Evolutionary conservation across 2,113 vertebrate genomes (phyloP), one percentile per base, ranked within the genome.

Genomic region (Leptobrachium ailaonicum): DNA sequence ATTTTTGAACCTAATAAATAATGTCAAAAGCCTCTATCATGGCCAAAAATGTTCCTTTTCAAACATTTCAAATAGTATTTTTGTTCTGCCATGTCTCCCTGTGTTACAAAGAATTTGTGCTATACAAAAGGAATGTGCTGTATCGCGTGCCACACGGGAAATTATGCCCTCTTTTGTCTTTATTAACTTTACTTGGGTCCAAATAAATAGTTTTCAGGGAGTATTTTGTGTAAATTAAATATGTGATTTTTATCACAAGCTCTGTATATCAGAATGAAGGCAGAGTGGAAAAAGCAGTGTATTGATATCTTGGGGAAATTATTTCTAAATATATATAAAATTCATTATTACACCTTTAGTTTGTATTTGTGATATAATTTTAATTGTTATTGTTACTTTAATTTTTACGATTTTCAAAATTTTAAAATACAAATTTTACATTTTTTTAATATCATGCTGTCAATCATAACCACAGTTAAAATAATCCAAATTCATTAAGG

Each of bases 51-150:
- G 91, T 90, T 88, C 88, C 91, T 91, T 95, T 95, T 93, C 92
- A 95, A 94, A 90, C 88, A 92, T 93, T 94, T 94, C 94, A 95
- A 94, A 94, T 96, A 93, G 94, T 91, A 91, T 94, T 95, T 93
- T 95, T 94, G 91, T 93, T 90, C 89, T 68, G 83, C 11, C 9
- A 87, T 89, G 93, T 95, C 92, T 94, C 92, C 86, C 86, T 85
- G 88, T 87, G 86, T 91, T 92, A 94, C 88, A 93, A 95, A 95
- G 94, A 90, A 90, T 86, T 85, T 86, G 89, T 83, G 87, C 87
- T 79, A 89, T 82, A 93, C 94, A 94, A 94, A 94, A 80, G 90
- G 85, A 84, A 91, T 89, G 88, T 88, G 89, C 88, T 88, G 63
- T 88, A 90, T 94, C 90, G 89, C 91, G 94, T 94, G 94, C 93